Percentiles rank a stretch among this genome's conserved stretches.
Evolutionary conservation across 2,113 vertebrate species (phyloP).

Genomic region (Syngnathus typhle): DNA sequence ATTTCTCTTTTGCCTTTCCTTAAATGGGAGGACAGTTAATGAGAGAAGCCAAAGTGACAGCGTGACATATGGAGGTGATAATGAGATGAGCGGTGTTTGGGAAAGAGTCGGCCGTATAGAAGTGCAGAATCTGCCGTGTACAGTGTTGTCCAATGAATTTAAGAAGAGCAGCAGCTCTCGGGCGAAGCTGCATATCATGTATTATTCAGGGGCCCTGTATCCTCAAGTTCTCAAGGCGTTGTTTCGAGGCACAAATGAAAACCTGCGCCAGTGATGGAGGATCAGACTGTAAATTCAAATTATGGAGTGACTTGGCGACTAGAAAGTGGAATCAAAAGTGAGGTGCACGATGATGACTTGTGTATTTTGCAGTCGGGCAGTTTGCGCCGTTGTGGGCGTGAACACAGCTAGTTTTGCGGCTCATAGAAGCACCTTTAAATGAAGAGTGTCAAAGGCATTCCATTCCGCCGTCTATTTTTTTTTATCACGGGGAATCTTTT

Average conservation of each 20-base stretch:
- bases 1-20: conserved; percentile 34
- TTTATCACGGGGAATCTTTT: neutral
- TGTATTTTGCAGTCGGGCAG: too few relatives aligned
- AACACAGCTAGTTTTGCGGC: too few relatives aligned
- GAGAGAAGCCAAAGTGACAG: conserved; percentile 45
- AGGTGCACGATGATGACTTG: neutral
- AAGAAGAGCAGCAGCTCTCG: conserved; percentile 15
- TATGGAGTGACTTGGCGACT: neutral
- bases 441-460: too few relatives aligned
- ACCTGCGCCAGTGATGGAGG: conserved; percentile 14
- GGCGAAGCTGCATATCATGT: conserved; percentile 38
- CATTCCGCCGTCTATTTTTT: too few relatives aligned
- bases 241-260: conserved; percentile 29
- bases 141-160: conserved; percentile 17
- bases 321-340: neutral
- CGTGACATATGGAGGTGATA: conserved; percentile 60
- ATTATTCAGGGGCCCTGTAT: conserved; percentile 38
- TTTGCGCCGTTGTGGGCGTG: too few relatives aligned
- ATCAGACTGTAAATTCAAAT: conserved; percentile 8
- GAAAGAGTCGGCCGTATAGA: conserved; percentile 52
- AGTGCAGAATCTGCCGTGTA: conserved; percentile 34
- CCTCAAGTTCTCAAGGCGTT: conserved; percentile 26
- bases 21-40: conserved; percentile 49
- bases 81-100: conserved; percentile 59
- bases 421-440: too few relatives aligned